Evolutionary conservation across 30 jellyfish, hydroid and myxozoan species (phyloP).

Genomic region (Pseudorhiza aurosa): DNA sequence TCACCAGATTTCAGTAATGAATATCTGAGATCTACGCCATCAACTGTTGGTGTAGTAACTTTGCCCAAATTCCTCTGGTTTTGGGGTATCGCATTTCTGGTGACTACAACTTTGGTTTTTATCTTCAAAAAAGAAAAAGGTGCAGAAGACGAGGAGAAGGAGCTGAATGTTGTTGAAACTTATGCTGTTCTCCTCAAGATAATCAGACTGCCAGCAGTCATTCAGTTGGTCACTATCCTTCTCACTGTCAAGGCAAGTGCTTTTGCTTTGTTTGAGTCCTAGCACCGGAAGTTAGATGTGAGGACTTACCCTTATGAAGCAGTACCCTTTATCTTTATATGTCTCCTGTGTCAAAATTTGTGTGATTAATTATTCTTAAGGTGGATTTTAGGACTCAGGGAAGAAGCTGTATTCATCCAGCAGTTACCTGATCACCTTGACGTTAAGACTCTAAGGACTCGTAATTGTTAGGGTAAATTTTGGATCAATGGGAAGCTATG

Average conservation of each 20-base stretch:
- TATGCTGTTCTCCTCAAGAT: conserved; percentile 70
- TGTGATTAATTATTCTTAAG: too few species aligned
- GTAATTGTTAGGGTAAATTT: too few species aligned
- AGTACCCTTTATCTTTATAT: too few species aligned
- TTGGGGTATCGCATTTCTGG: conserved; percentile 92
- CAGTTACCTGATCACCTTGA: too few species aligned
- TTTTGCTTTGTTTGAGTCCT: too few species aligned
- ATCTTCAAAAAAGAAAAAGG: conserved; percentile 79
- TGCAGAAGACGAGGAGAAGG: conserved; percentile 40
- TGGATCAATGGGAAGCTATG: too few species aligned
- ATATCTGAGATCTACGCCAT: conserved; percentile 77
- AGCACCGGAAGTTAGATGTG: too few species aligned
- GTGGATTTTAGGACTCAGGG: too few species aligned
- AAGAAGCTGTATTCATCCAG: too few species aligned
- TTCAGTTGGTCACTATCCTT: conserved; percentile 70
- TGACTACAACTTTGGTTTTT: conserved; percentile 85
- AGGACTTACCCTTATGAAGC: too few species aligned
- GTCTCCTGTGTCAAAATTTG: too few species aligned
- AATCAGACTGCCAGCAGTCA: conserved; percentile 90
- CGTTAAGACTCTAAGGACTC: too few species aligned
- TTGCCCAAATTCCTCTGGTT: conserved; percentile 86
- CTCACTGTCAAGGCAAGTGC: conserved; percentile 83
- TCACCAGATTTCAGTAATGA: conserved; percentile 89
- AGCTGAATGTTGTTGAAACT: conserved; percentile 85
- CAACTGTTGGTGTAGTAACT: conserved; percentile 79